These are phyloP conservation scores for Pristionchus fissidentatus DNA, from an alignment of 2,888 invertebrate genomes.

Conservation along the genomic window DNA sequence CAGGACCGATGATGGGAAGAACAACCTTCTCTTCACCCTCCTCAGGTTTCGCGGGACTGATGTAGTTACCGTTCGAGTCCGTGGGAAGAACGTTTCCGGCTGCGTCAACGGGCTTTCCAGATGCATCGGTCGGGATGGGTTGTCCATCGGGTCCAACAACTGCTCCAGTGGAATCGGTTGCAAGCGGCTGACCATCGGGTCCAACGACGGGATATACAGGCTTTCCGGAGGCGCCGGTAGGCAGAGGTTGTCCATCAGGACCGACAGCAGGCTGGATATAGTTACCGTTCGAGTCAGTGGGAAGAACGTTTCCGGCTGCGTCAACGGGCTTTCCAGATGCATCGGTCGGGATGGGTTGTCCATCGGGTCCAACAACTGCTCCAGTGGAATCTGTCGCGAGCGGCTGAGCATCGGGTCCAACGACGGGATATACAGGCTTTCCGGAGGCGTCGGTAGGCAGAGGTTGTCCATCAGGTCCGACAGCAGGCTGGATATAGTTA, in stretches of 20 bases:
- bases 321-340: conserved; percentile 51
- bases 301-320: conserved; percentile 53
- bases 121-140: conserved; percentile 52
- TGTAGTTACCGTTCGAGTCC: conserved; percentile 58
- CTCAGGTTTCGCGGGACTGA: conserved; percentile 57
- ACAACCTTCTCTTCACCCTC: conserved; percentile 40
- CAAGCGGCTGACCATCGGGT: conserved; percentile 54
- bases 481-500: background rate
- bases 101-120: conserved; percentile 58
- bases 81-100: conserved; percentile 57
- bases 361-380: conserved; percentile 47
- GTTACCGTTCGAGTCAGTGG: conserved; percentile 53
- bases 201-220: conserved; percentile 51
- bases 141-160: conserved; percentile 51
- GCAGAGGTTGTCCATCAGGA: conserved; percentile 45
- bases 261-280: conserved; percentile 50
- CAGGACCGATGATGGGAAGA: conserved; percentile 53
- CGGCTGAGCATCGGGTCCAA: conserved; percentile 56
- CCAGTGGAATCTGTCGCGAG: conserved; percentile 54
- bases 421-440: conserved; percentile 51
- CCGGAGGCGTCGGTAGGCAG: too few relatives aligned
- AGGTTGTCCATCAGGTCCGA: background rate
- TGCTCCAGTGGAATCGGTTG: conserved; percentile 51
- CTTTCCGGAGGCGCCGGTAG: conserved; percentile 52
- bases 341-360: conserved; percentile 53